Evolutionary conservation across 2,888 invertebrate genomes (phyloP).

Genomic region (Sympetrum striolatum): DNA sequence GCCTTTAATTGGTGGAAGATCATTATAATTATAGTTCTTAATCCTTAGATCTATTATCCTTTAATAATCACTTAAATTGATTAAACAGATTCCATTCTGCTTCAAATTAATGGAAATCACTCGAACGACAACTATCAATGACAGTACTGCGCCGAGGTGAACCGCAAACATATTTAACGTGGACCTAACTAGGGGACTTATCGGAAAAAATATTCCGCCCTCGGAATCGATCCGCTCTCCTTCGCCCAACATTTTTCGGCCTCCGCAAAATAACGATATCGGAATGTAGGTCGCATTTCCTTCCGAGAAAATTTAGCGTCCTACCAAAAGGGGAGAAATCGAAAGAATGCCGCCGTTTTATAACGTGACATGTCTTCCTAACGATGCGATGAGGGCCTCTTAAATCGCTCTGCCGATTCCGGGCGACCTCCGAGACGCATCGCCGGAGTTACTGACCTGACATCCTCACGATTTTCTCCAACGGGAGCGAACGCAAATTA

Average conservation of each 20-base stretch:
- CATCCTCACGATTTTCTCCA: not conserved
- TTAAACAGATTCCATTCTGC: no score
- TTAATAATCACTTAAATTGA: no score
- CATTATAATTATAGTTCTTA: no score
- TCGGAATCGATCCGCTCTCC: no score
- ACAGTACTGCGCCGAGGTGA: no score
- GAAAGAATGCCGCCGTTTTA: not conserved
- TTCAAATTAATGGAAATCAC: no score
- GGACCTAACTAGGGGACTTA: not conserved
- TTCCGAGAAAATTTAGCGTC: not conserved
- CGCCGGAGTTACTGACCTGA: not conserved
- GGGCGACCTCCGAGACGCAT: not conserved
- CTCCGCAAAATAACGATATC: not conserved
- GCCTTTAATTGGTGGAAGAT: no score
- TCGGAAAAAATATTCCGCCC: not conserved
- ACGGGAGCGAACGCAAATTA: not conserved
- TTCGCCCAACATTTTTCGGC: not conserved
- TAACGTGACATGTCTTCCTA: not conserved
- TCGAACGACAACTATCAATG: no score
- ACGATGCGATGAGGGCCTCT: not conserved
- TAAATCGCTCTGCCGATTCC: not conserved
- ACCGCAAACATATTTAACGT: not conserved
- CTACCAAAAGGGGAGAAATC: not conserved
- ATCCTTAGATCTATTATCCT: no score
- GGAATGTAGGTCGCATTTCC: not conserved